A percentile compares a stretch with the other conserved stretches of the same genome.
Conservation (phyloP, 2,113 vertebrate genomes). For the Neogale vison region DNA sequence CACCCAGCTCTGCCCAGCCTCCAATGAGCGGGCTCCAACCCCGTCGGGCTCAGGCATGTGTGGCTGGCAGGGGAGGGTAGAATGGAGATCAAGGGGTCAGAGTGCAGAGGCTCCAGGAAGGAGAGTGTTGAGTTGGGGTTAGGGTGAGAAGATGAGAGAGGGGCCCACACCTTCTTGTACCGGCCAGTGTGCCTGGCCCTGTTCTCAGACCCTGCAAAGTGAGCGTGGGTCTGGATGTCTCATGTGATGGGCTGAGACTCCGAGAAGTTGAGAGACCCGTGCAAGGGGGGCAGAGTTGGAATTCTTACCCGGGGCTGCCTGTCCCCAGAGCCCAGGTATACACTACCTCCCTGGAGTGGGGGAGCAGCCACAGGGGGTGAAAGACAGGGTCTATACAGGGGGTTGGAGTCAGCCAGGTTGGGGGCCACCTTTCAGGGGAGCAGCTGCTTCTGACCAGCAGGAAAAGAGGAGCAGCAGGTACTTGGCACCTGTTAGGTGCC, state of each 20-base stretch:
- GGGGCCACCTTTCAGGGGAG: background rate
- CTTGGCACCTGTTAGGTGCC: background rate
- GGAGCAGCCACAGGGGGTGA: background rate
- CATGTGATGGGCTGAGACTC: background rate
- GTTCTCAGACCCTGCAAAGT: background rate
- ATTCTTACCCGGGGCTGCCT: background rate
- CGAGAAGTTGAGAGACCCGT: background rate
- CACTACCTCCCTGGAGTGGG: conserved; percentile 3
- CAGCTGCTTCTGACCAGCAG: background rate
- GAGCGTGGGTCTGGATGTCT: background rate
- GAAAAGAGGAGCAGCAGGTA: background rate
- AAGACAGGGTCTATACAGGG: background rate
- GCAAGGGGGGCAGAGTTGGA: background rate
- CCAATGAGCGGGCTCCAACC: background rate
- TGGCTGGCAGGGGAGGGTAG: background rate
- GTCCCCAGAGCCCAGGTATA: background rate
- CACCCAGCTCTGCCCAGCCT: background rate
- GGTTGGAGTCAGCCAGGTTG: background rate
- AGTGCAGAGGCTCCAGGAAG: background rate
- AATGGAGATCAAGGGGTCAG: background rate
- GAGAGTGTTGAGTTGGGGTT: background rate
- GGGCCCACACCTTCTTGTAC: background rate
- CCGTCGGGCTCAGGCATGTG: background rate
- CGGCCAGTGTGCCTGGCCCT: background rate
- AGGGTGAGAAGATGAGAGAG: background rate